Percentiles rank a stretch among this genome's conserved stretches.
Evolutionary conservation across 2,888 invertebrate genomes (phyloP).

Genomic region (Mesorhabditis spiculigera): DNA sequence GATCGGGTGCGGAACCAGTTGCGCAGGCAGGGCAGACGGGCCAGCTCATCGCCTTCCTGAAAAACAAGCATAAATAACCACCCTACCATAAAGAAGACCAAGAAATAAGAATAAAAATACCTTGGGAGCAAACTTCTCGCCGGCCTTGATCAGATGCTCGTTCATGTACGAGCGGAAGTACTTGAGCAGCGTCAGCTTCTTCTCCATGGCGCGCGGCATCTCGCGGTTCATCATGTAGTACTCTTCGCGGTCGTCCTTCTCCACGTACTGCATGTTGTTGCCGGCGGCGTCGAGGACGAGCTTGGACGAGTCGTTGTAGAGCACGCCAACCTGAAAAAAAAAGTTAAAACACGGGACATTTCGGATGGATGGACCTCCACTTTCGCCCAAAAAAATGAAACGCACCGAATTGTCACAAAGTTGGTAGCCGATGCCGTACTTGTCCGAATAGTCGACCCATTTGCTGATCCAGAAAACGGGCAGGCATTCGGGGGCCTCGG

Average conservation of each 20-base stretch:
- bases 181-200: conserved; percentile 77
- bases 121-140: conserved; percentile 74
- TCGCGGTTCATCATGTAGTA: conserved; percentile 76
- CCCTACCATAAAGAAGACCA: neutral
- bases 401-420: conserved; percentile 81
- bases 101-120: neutral
- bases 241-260: conserved; percentile 81
- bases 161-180: conserved; percentile 98
- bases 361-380: too few relatives aligned
- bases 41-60: conserved; percentile 79
- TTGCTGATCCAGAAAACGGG: conserved; percentile 97
- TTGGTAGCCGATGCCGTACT: conserved; percentile 98
- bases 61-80: neutral
- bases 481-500: conserved; percentile 88
- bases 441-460: conserved; percentile 99
- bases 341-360: too few relatives aligned
- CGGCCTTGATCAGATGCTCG: conserved; percentile 77
- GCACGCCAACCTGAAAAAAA: conserved; percentile 75
- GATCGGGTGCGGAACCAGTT: conserved; percentile 94
- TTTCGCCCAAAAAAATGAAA: too few relatives aligned
- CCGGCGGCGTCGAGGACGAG: conserved; percentile 87
- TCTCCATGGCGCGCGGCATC: conserved; percentile 72
- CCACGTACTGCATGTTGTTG: conserved; percentile 93
- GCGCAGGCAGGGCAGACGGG: conserved; percentile 87
- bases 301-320: conserved; percentile 96